Percentiles rank a stretch among this genome's conserved stretches.
These are phyloP conservation scores for Oreochromis spilurus DNA, from an alignment of 2,113 vertebrate species.

Conservation along the genomic window DNA sequence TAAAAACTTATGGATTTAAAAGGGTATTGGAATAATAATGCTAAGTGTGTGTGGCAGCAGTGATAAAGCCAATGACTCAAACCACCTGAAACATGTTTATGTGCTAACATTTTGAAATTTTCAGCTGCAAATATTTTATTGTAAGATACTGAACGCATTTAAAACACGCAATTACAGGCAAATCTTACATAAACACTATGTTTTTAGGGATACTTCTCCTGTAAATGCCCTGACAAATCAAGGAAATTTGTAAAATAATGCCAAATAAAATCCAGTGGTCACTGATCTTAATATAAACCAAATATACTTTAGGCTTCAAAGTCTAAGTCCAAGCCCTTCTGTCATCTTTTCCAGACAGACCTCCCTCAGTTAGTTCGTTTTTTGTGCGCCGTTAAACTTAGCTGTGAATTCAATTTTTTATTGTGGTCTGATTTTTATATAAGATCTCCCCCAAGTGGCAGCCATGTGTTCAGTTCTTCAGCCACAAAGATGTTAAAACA, in stretches of 20 bases:
- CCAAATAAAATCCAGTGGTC: background rate
- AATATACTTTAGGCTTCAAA: background rate
- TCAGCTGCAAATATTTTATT: background rate
- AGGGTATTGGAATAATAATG: background rate
- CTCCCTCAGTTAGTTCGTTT: background rate
- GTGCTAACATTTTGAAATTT: background rate
- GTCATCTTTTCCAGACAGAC: background rate
- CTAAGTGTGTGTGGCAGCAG: background rate
- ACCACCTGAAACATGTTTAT: background rate
- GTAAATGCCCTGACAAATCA: background rate
- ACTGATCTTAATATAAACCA: background rate
- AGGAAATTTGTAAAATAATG: background rate
- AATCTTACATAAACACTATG: background rate
- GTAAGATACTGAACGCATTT: background rate
- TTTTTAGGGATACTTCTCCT: background rate
- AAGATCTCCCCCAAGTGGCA: slow-evolving; percentile 10
- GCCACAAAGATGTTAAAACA: slow-evolving; percentile 22
- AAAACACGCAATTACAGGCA: background rate
- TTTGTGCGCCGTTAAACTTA: background rate
- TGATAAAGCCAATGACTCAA: background rate
- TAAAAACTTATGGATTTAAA: background rate
- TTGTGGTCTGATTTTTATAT: slow-evolving; percentile 3
- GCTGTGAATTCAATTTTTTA: background rate
- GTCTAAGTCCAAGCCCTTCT: background rate
- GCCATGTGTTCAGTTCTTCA: slow-evolving; percentile 33